Base-by-base conservation (phyloP, 1,140 invertebrate species). In the Physella acuta region DNA sequence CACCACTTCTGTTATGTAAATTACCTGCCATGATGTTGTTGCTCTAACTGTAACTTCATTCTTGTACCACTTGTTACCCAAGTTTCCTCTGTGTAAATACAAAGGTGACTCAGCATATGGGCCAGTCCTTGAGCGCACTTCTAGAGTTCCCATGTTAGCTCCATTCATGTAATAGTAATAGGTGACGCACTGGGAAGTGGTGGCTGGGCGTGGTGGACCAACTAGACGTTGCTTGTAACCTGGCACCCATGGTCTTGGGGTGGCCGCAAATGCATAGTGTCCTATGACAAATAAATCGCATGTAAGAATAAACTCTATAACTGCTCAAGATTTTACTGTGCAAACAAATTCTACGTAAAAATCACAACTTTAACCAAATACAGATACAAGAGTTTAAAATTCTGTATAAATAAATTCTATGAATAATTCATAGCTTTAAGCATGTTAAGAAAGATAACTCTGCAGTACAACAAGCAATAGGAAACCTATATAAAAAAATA, bases 91-190 rank as follows among this genome's bases (percentile, higher is more conserved):
- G 26, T 58, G 67, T 20, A 44, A 70, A 78, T 79, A 81, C 26
- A 77, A 58, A 11, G 75, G 74, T 14, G 61, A 60, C 11, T 76
- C 74, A 0, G 75, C 63, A 17, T 53, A 59, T 26, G 39, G 65
- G 11, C 73, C 70, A 65, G 71, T 73, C 68, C 75, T 77, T 3
- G 73, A 75, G 68, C 81, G 81, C 5, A 86, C 79, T 79, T 81
- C 73, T 33, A 84, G 78, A 14, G 58, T 73, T 11, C 80, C 81
- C 28, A 80, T 78, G 16, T 74, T 65, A 11, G 37, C 30, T 2
- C 82, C 82, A 68, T 81, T 78, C 81, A 84, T 84, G 71, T 77
- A 75, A 70, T 78, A 89, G 86, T 88, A 93, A 78, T 93, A 92
- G 14, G 73, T 68, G 20, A 79, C 36, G 66, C 76, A 78, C 76